A percentile compares a stretch with the other conserved stretches of the same genome.
Evolutionary conservation across 2,113 vertebrate genomes (phyloP).

Genomic region (Oncorhynchus tshawytscha): DNA sequence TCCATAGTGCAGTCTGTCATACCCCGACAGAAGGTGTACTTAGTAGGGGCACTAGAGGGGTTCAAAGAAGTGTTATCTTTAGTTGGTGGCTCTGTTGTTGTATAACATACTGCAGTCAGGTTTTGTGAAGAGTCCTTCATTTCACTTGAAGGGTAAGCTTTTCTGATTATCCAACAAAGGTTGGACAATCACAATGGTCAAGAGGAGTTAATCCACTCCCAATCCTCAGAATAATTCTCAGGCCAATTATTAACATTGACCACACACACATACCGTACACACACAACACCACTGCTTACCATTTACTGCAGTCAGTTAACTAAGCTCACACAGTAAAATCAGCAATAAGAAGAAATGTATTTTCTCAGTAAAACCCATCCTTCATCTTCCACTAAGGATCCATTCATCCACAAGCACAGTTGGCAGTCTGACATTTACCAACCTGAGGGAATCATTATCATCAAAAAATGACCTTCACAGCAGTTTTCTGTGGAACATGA

Average conservation of each 20-base stretch:
- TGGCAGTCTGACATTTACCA: slow-evolving; percentile 6
- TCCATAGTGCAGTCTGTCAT: neutral
- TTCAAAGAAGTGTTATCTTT: neutral
- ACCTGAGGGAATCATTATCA: neutral
- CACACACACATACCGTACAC: neutral
- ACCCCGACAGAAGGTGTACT: neutral
- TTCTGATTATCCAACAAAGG: neutral
- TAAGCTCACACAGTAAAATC: neutral
- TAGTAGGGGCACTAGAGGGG: neutral
- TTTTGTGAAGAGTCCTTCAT: neutral
- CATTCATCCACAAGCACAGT: neutral
- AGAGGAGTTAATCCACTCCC: slow-evolving; percentile 18
- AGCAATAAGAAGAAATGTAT: neutral
- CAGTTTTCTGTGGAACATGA: neutral
- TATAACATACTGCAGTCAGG: neutral
- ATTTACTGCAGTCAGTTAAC: neutral
- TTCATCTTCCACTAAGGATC: neutral
- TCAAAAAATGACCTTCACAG: slow-evolving; percentile 9
- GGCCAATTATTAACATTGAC: neutral
- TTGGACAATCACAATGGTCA: slow-evolving; percentile 8
- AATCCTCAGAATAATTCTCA: neutral
- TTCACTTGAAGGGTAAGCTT: neutral
- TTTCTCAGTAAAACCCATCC: neutral
- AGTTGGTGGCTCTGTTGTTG: neutral
- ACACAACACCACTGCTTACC: neutral